A percentile compares a stretch with the other conserved stretches of the same genome.
Evolutionary conservation across 2,797 vertebrate species (phyloP).

Genomic region (Hippocampus kuda): DNA sequence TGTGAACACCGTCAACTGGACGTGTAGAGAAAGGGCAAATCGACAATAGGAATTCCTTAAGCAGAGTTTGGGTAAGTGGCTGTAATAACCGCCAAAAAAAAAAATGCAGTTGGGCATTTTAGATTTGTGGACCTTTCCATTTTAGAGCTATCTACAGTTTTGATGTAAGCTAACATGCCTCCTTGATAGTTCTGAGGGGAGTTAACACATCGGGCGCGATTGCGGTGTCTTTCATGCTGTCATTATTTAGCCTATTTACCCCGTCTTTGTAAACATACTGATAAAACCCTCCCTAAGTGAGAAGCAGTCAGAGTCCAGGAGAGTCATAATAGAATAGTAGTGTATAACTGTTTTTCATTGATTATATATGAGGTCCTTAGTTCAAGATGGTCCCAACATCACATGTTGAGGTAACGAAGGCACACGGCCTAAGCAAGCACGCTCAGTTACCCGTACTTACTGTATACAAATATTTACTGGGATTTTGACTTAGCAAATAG

Average conservation of each 20-base stretch:
- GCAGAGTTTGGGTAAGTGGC: too few relatives aligned
- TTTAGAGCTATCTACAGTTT: not conserved
- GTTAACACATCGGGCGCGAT: not conserved
- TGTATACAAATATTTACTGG: not conserved
- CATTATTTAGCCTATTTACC: not conserved
- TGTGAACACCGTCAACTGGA: not conserved
- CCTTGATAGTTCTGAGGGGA: not conserved
- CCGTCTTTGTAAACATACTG: not conserved
- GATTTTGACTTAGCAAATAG: too few relatives aligned
- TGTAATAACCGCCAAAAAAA: too few relatives aligned
- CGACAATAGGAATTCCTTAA: too few relatives aligned
- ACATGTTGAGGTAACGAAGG: too few relatives aligned
- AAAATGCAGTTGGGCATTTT: too few relatives aligned
- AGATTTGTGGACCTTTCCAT: not conserved
- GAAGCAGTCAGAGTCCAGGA: not conserved
- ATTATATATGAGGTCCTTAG: not conserved
- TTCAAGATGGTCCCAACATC: not conserved
- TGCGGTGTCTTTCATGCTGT: not conserved
- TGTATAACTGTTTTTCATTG: not conserved
- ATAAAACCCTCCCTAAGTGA: not conserved
- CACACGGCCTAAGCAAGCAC: too few relatives aligned
- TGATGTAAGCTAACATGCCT: not conserved
- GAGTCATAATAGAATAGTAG: not conserved
- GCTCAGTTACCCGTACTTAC: not conserved
- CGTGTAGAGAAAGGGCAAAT: too few relatives aligned